Percentiles rank a stretch among this genome's conserved stretches.
These are phyloP conservation scores for Trogon surrucura DNA, from an alignment of 2,113 vertebrate species.

Conservation along the genomic window DNA sequence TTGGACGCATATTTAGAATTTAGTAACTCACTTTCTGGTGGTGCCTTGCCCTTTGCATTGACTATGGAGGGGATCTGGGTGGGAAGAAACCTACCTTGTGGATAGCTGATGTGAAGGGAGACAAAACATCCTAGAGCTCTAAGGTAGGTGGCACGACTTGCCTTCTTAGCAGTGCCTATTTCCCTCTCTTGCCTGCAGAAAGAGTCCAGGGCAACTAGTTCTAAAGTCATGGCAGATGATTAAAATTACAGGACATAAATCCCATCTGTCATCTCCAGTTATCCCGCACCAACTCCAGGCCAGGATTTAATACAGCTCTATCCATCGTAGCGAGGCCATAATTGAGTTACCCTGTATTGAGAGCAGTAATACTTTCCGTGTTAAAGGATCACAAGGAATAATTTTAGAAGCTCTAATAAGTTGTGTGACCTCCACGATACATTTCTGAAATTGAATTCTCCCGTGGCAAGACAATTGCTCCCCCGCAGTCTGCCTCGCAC, in stretches of 20 bases:
- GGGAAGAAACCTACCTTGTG: background rate
- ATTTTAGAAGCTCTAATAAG: slow-evolving; percentile 67
- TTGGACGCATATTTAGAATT: background rate
- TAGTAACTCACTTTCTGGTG: background rate
- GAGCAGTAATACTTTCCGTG: slow-evolving; percentile 45
- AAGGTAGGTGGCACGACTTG: background rate
- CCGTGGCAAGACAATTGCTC: slow-evolving; percentile 47
- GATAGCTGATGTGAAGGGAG: background rate
- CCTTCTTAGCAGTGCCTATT: background rate
- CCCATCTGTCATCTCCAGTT: slow-evolving; percentile 11
- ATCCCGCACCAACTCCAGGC: slow-evolving; percentile 14
- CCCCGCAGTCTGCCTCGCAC: background rate
- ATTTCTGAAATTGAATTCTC: slow-evolving; percentile 63
- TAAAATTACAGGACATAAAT: slow-evolving; percentile 19
- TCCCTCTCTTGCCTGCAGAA: background rate
- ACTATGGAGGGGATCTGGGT: background rate
- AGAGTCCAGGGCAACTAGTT: background rate
- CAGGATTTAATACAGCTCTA: slow-evolving; percentile 42
- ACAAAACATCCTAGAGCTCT: background rate
- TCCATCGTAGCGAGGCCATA: background rate
- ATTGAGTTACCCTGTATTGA: slow-evolving; percentile 37
- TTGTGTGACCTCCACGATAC: slow-evolving; percentile 54
- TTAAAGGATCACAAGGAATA: slow-evolving; percentile 52
- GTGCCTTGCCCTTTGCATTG: background rate
- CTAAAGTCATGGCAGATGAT: background rate